phyloP scores from a whole-genome alignment of 2,888 invertebrate genomes.

The Caenorhabditis sinica region DNA sequence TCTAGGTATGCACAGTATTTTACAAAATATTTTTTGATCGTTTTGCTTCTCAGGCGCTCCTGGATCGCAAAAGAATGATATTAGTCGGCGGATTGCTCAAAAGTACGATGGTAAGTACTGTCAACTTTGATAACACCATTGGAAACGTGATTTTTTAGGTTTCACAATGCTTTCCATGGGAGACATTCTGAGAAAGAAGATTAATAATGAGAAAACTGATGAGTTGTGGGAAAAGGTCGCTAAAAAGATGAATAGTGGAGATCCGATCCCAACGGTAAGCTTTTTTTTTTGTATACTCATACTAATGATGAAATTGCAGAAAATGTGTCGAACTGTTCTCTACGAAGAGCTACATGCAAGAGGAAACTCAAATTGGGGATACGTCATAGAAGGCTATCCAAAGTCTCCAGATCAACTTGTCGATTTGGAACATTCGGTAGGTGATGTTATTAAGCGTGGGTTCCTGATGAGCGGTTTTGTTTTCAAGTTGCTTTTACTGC shows the following conservation, averaged over 20 bases:
- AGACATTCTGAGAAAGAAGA: constrained; percentile 83
- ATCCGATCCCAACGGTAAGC: constrained; percentile 82
- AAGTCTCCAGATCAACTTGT: constrained; percentile 84
- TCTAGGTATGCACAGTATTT: constrained; percentile 75
- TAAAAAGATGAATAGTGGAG: constrained; percentile 82
- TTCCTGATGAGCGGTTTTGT: too few relatives aligned
- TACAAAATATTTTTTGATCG: not conserved
- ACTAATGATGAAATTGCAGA: constrained; percentile 78
- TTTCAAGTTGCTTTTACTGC: too few relatives aligned
- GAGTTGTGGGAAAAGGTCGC: constrained; percentile 82
- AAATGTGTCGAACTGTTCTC: constrained; percentile 84
- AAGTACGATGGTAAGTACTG: constrained; percentile 81
- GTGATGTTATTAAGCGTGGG: too few relatives aligned
- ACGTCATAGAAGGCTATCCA: constrained; percentile 85
- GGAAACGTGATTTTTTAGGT: constrained; percentile 40
- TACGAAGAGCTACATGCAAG: constrained; percentile 81
- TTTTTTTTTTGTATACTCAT: not conserved
- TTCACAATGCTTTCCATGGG: constrained; percentile 81
- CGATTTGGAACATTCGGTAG: constrained; percentile 82
- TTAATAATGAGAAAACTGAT: constrained; percentile 77
- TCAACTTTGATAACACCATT: not conserved
- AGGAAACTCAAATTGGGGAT: constrained; percentile 84
- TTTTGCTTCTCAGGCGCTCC: constrained; percentile 79
- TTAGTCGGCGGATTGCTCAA: constrained; percentile 79
- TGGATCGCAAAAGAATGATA: constrained; percentile 80